Conservation (phyloP, 1,140 invertebrate genomes). For the Temnothorax longispinosus region DNA sequence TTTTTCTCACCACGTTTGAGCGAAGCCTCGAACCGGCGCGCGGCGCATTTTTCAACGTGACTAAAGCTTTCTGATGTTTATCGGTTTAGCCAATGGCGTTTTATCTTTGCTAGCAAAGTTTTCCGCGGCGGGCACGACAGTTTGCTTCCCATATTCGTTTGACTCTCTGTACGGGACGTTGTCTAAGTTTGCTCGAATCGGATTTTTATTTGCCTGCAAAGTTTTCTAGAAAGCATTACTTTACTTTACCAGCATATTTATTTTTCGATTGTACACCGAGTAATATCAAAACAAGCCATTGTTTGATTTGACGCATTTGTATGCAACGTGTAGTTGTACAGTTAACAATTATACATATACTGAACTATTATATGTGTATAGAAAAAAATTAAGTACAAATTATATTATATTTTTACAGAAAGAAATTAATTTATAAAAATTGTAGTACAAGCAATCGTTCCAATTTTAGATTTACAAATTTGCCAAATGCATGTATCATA, state of each 20-base stretch:
- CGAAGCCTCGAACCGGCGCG: conserved; percentile 48
- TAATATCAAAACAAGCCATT: background rate
- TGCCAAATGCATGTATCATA: background rate
- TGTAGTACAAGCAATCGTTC: background rate
- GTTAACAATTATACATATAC: background rate
- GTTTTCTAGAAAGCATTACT: background rate
- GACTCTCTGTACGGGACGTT: background rate
- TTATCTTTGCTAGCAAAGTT: conserved; percentile 27
- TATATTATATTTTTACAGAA: background rate
- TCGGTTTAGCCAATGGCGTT: conserved; percentile 77
- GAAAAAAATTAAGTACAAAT: background rate
- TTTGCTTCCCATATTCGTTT: background rate
- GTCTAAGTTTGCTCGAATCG: background rate
- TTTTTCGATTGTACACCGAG: background rate
- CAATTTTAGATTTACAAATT: background rate
- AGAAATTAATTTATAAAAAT: background rate
- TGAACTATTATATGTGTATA: too few species aligned
- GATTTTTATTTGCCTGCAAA: conserved; percentile 5
- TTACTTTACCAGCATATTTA: background rate
- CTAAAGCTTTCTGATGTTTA: conserved; percentile 78
- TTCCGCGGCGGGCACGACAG: background rate
- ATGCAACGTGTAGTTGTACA: background rate
- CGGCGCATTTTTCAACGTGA: conserved; percentile 66
- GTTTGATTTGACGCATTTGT: background rate
- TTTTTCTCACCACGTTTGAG: conserved; percentile 38